Percentiles rank a stretch among this genome's conserved stretches.
phyloP scores from a whole-genome alignment of 2,113 vertebrate species.

The Trochalopteron elliotii region DNA sequence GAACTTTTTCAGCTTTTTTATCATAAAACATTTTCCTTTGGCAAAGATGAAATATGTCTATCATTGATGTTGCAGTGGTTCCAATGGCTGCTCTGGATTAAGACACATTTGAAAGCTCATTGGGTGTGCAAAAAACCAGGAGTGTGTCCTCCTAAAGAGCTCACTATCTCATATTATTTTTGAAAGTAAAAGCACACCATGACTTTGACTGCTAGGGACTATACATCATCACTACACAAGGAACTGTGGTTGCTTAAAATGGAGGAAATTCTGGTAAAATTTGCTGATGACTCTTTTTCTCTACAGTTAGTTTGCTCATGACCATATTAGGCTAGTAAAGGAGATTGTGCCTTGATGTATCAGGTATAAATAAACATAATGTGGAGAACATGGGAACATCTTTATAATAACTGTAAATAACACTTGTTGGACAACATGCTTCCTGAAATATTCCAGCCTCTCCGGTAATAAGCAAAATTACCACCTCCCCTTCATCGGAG shows the following conservation, averaged over 20 bases:
- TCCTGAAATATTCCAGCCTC: neutral
- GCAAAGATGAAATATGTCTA: neutral
- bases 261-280: neutral
- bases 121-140: neutral
- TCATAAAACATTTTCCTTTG: neutral
- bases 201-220: neutral
- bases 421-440: neutral
- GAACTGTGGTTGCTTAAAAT: neutral
- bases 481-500: neutral
- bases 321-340: neutral
- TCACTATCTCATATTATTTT: neutral
- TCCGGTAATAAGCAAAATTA: neutral
- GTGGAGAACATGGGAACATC: neutral
- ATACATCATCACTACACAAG: accelerated
- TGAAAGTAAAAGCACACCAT: neutral
- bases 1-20: neutral
- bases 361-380: neutral
- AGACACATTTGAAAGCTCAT: neutral
- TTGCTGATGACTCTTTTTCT: neutral
- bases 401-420: neutral
- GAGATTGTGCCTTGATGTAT: neutral
- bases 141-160: neutral
- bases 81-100: neutral
- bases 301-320: neutral
- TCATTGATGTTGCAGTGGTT: neutral